Base-by-base conservation (phyloP, 2,888 invertebrate genomes). In the Pegoplata infirma region DNA sequence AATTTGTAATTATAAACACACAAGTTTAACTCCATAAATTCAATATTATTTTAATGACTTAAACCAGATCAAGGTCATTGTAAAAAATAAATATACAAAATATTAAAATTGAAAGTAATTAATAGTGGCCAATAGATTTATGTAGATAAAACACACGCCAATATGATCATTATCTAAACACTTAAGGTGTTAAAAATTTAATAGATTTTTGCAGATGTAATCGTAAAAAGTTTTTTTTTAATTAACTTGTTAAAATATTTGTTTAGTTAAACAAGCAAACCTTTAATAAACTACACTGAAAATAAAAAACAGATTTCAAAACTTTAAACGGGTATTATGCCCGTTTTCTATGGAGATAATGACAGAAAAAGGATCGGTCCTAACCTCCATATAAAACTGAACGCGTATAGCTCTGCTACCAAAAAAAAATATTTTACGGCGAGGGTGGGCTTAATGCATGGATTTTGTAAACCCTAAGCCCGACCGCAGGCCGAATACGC, bases 21-120 rank as follows among this genome's bases (percentile, higher is more conserved):
- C 28, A 16, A 28, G 25, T 17, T 53, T 53, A 23, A 17, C 3
- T n/a, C 5, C 6, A 25, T 25, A 55, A 55, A 32, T 12, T 55
- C n/a, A 51, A 28, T 61, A 44, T 51, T n/a, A 23, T 17, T 28
- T 53, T 51, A 44, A 25, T 36, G 16, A 14, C n/a, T 44, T 44
- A 10, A 74, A 74, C 66, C 51, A 53, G 59, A 59, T 67, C 73
- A 66, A 59, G 73, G 73, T 46, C 58, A 46, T 51, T n/a, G 12
- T 28, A 10, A 53, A 23, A 46, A n/a, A 40, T 25, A 47, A 3
- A 53, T 14, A 17, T 6, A n/a, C n/a, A 17, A 58, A 28, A 44
- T 58, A 28, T 55, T 16, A 19, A 59, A 66, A 32, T 73, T 73
- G 40, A 73, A 66, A 66, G 44, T 66, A 21, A 59, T 73, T 73